These are phyloP conservation scores for Meganola albula DNA, from an alignment of 2,888 invertebrate genomes.

Conservation along the genomic window DNA sequence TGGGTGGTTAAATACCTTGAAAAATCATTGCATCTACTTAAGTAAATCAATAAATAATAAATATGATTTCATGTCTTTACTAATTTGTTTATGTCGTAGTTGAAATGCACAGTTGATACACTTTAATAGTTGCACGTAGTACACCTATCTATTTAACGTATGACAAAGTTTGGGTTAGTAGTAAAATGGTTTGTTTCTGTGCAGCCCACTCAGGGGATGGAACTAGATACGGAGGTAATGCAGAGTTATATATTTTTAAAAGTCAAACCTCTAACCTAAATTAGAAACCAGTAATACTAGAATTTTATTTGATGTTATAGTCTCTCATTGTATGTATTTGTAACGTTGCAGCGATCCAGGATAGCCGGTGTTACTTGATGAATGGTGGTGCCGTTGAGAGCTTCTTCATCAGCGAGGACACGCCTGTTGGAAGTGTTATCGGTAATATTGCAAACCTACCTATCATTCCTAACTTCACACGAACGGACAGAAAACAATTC, in stretches of 20 bases:
- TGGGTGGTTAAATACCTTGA: too few species aligned
- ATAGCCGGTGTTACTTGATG: slow-evolving; percentile 93
- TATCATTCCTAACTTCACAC: neutral
- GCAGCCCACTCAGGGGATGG: slow-evolving; percentile 23
- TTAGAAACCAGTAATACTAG: too few species aligned
- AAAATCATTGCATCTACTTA: too few species aligned
- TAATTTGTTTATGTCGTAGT: neutral
- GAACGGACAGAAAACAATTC: neutral
- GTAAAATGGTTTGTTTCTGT: slow-evolving; percentile 20
- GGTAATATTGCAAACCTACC: too few species aligned
- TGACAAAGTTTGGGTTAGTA: neutral
- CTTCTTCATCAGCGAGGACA: slow-evolving; percentile 92
- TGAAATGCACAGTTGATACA: neutral
- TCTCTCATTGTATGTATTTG: neutral
- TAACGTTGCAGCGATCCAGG: slow-evolving; percentile 80
- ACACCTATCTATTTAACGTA: too few species aligned
- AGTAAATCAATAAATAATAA: too few species aligned
- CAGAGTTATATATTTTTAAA: too few species aligned
- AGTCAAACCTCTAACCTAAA: too few species aligned
- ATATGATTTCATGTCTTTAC: too few species aligned
- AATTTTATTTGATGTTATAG: too few species aligned
- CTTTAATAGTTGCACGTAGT: too few species aligned
- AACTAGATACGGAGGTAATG: slow-evolving; percentile 28
- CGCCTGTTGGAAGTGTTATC: slow-evolving; percentile 86
- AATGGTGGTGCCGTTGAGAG: slow-evolving; percentile 94